Conservation (phyloP, 2,888 invertebrate genomes). For the Brachyopa scutellaris region DNA sequence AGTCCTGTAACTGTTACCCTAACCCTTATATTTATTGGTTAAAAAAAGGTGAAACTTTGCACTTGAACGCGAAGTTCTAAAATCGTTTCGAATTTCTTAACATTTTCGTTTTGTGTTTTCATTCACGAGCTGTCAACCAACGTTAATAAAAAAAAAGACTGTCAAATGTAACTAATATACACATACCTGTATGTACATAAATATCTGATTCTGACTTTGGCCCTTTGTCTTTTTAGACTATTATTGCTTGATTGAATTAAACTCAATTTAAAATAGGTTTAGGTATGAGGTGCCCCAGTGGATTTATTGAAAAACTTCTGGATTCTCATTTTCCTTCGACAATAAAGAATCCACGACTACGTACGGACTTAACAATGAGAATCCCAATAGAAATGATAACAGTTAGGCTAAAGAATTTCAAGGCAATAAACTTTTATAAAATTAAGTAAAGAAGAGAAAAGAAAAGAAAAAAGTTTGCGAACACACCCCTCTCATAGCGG, state of each 20-base stretch:
- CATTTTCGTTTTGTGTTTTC: neutral
- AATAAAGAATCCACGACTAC: neutral
- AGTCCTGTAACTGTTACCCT: conserved; percentile 2
- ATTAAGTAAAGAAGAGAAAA: no score
- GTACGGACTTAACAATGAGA: no score
- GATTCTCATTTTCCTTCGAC: neutral
- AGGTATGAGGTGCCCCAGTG: neutral
- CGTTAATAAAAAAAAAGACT: no score
- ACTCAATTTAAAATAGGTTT: conserved; percentile 35
- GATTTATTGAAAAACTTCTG: conserved; percentile 31
- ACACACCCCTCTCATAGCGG: neutral
- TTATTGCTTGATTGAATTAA: conserved; percentile 30
- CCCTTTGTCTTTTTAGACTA: conserved; percentile 9
- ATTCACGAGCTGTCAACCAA: neutral
- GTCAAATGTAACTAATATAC: conserved; percentile 1
- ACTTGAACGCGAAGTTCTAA: conserved; percentile 12
- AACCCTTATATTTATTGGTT: neutral
- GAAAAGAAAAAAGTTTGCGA: neutral
- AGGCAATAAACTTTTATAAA: neutral
- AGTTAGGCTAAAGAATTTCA: conserved; percentile 35
- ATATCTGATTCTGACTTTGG: no score
- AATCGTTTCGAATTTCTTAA: conserved; percentile 46
- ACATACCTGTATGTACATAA: no score
- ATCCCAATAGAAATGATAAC: conserved; percentile 41
- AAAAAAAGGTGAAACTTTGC: conserved; percentile 5